phyloP scores from a whole-genome alignment of 2,113 vertebrate species.

The Candoia aspera region DNA sequence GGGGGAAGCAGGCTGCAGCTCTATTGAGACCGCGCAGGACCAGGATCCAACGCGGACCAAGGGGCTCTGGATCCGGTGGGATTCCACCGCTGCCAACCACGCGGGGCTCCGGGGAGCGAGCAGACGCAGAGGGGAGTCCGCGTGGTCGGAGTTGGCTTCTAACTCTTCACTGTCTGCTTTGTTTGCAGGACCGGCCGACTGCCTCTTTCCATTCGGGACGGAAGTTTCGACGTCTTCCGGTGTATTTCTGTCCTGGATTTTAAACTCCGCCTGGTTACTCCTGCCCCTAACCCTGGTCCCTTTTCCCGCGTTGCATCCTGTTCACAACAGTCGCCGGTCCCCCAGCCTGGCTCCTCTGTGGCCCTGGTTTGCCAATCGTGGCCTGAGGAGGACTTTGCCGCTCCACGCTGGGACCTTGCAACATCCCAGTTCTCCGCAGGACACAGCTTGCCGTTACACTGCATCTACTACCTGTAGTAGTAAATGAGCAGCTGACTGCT shows the following conservation, averaged over 20 bases:
- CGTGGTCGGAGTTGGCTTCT: background rate
- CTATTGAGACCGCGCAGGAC: too few species aligned
- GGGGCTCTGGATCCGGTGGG: too few species aligned
- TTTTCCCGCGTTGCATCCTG: background rate
- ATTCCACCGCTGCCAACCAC: too few species aligned
- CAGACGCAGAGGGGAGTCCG: background rate
- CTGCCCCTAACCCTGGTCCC: background rate
- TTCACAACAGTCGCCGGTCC: background rate
- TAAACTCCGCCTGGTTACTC: background rate
- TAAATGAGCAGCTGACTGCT: background rate
- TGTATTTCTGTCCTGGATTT: background rate
- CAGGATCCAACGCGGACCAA: too few species aligned
- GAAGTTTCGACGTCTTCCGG: slow-evolving; percentile 28
- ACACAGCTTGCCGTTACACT: background rate
- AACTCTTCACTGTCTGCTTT: slow-evolving; percentile 23
- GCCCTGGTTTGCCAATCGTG: background rate
- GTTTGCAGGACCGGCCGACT: slow-evolving; percentile 48
- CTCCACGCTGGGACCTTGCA: background rate
- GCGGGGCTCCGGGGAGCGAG: background rate
- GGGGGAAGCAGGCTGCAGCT: too few species aligned
- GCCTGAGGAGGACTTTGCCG: background rate
- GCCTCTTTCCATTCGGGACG: slow-evolving; percentile 15
- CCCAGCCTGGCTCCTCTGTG: background rate
- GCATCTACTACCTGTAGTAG: background rate
- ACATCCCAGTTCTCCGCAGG: background rate